A percentile compares a stretch with the other conserved stretches of the same genome.
These are phyloP conservation scores for Coccyzus lansbergi DNA, from an alignment of 2,797 vertebrate species.

Conservation along the genomic window DNA sequence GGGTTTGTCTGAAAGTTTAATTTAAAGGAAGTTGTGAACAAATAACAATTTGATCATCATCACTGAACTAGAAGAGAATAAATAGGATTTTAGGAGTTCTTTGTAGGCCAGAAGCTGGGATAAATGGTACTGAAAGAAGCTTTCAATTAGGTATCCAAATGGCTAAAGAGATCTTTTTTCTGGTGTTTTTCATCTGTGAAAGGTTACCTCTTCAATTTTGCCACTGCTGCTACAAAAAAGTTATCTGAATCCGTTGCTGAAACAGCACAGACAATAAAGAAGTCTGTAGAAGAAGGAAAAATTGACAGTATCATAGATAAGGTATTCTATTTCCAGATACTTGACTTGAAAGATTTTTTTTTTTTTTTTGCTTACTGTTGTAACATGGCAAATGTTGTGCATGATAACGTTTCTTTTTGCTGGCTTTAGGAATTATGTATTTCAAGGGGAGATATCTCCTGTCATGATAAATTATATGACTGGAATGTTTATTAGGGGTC, in stretches of 20 bases:
- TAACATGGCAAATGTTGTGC: not conserved
- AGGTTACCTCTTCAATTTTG: slow-evolving; percentile 94
- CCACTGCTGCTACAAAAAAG: slow-evolving; percentile 92
- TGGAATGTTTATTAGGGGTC: not conserved
- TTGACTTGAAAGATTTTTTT: not conserved
- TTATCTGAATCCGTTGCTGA: slow-evolving; percentile 91
- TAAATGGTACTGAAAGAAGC: not conserved
- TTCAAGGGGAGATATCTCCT: not conserved
- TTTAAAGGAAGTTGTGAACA: not conserved
- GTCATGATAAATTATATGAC: not conserved
- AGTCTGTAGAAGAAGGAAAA: slow-evolving; percentile 94
- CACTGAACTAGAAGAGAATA: not conserved
- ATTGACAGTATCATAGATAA: slow-evolving; percentile 96
- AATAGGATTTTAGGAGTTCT: not conserved
- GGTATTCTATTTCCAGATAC: slow-evolving; percentile 69
- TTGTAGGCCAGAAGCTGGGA: not conserved
- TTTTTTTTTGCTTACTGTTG: not conserved
- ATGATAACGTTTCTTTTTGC: not conserved
- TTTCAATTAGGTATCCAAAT: not conserved
- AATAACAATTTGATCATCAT: not conserved
- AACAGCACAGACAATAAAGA: slow-evolving; percentile 96
- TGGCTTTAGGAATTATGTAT: not conserved
- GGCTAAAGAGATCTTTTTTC: not conserved
- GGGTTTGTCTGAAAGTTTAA: not conserved
- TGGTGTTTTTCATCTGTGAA: slow-evolving; percentile 21